Base-by-base conservation (phyloP, 2,888 invertebrate species). In the Epiblema foenella region DNA sequence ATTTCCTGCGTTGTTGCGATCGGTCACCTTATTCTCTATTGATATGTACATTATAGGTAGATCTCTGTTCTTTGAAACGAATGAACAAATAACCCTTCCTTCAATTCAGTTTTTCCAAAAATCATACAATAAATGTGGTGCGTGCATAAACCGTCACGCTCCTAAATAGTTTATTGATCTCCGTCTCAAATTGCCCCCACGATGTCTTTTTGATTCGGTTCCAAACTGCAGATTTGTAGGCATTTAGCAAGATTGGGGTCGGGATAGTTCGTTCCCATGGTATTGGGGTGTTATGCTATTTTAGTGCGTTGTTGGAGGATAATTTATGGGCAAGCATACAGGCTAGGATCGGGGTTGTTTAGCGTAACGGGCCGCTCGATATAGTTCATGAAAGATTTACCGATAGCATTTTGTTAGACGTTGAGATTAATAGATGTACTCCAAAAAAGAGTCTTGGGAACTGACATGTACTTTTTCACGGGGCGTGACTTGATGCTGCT, bases 281-380 rank as follows among this genome's bases (percentile, higher is more conserved):
- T 77, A 81, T 87, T 86, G 87, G 92, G 91, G 92, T 90, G 93
- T 87, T 89, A 90, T 90, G 93, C 93, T 93, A 93, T 93, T 93
- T 93, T 90, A 88, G 91, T 90, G 85, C 82, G 88, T 89, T 88
- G 89, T 89, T 89, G 83, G 79, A 77, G 84, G 83, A 88, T 91
- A 90, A 93, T 93, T 93, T 93, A 93, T 89, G 89, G 82, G 81
- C 85, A 82, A 86, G 89, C 89, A 85, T 69, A 63, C 65, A 60
- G 66, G 49, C 85, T 84, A 88, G 88, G 87, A 83, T 83, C 82
- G 88, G 89, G 88, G 83, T 87, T 89, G 85, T 68, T 82, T 84
- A 87, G 84, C 83, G 85, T 86, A 89, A 85, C 85, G 84, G 88
- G 88, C 90, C 88, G 8, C 12, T 4, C 37, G n/a, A 58, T 49